Evolutionary conservation across 2,888 invertebrate genomes (phyloP).

Genomic region (Drosophila robusta): DNA sequence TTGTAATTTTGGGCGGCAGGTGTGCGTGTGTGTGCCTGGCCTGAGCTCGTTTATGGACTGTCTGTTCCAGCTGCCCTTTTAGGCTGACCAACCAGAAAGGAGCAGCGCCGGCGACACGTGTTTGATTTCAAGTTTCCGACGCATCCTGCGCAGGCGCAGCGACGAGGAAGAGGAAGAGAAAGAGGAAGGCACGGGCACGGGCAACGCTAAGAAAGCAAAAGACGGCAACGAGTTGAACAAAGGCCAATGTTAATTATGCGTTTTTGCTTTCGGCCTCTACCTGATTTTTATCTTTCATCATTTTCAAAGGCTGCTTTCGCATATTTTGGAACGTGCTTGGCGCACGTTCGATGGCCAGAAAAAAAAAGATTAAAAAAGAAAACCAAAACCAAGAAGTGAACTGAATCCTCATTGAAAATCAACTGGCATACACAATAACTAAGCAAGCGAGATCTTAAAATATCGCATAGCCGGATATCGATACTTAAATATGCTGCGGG

Average conservation of each 20-base stretch:
- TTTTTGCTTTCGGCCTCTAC: conserved; percentile 57
- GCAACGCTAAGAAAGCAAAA: not conserved
- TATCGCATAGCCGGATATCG: conserved; percentile 64
- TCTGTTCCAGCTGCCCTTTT: conserved; percentile 55
- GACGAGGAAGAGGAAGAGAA: not conserved
- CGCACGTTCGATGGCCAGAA: conserved; percentile 56
- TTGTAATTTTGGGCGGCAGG: conserved; percentile 74
- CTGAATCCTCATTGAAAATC: conserved; percentile 36
- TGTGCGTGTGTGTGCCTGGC: conserved; percentile 42
- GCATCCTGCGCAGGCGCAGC: conserved; percentile 70
- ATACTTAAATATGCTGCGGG: conserved; percentile 64
- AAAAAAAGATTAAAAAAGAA: conserved; percentile 16
- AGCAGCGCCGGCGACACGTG: conserved; percentile 69
- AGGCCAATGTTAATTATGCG: conserved; percentile 69
- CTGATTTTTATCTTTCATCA: conserved; percentile 70
- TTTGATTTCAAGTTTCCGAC: conserved; percentile 76
- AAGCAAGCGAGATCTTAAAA: conserved; percentile 32
- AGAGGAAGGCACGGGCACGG: not conserved
- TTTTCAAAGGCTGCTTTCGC: conserved; percentile 58
- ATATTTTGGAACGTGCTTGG: conserved; percentile 76
- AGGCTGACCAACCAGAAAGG: conserved; percentile 67
- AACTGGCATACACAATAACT: conserved; percentile 34
- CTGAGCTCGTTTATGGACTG: conserved; percentile 32
- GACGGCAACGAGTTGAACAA: conserved; percentile 36
- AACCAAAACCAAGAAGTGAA: conserved; percentile 7